Base-by-base conservation (phyloP, 2,113 vertebrate species). In the Scortum barcoo region DNA sequence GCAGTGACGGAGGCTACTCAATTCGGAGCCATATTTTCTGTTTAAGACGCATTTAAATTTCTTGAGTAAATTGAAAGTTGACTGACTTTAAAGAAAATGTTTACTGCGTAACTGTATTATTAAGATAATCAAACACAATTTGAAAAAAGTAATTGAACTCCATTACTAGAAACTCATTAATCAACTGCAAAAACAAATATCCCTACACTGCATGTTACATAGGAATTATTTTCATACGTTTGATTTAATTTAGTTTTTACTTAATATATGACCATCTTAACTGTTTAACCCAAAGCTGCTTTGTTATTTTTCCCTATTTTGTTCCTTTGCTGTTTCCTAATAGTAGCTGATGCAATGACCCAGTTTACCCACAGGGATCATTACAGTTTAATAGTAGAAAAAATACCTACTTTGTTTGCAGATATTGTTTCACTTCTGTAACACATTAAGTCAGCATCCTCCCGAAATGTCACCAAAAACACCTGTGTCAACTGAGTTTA, bases 321-420 rank as follows among this genome's bases (percentile, higher is more conserved):
- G 10, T 56, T 62, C 57, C 30, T 54, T 51, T 68, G 62, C 44
- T 30, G 44, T 61, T 76, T 71, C 40, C 36, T 65, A 42, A 73
- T 69, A 78, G 54, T 54, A 30, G 63, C 51, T 57, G 71, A 70
- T 56, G 71, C 76, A 62, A 44, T 38, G 36, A 72, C 13, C 62
- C 44, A 53, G 51, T 71, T 76, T 61, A 53, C 53, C 69, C 53
- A 61, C 14, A 53, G 81, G 61, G 36, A 53, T 54, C 61, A 53
- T 78, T 61, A 67, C 61, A 54, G 19, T 50, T 74, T 78, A 16
- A 78, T 78, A 24, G 24, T 6, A n/a, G 38, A 63, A 4, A 62
- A 38, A 69, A 69, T n/a, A 54, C 38, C 46, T 48, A 63, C 68
- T 30, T 58, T 56, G 58, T 72, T 46, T 54, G 54, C 63, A 17